Percentiles rank a stretch among this genome's conserved stretches.
Evolutionary conservation across 2,888 invertebrate genomes (phyloP).

Genomic region (Bhutanitis thaidina): DNA sequence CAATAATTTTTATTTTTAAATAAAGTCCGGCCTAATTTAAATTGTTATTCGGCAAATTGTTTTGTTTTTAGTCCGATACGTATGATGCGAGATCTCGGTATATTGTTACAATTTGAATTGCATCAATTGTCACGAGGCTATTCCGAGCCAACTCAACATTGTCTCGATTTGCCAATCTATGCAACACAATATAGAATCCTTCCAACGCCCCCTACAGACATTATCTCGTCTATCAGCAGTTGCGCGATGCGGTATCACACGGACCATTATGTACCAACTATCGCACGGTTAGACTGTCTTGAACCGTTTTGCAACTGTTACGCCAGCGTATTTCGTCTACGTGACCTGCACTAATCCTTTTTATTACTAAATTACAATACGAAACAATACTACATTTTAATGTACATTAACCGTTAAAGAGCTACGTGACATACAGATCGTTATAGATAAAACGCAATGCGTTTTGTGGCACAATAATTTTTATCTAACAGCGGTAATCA

Average conservation of each 20-base stretch:
- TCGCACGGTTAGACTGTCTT: constrained; percentile 7
- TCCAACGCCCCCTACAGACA: background rate
- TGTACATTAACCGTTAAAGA: background rate
- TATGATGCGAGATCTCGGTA: no score
- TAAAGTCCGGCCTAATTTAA: no score
- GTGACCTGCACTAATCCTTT: constrained; percentile 15
- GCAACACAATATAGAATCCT: background rate
- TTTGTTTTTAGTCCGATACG: no score
- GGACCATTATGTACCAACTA: constrained; percentile 6
- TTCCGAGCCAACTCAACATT: background rate
- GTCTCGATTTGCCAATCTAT: background rate
- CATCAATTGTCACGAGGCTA: background rate
- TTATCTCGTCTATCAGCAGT: constrained; percentile 7
- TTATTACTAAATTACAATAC: constrained; percentile 4
- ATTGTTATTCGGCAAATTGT: no score
- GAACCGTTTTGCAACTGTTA: constrained; percentile 11
- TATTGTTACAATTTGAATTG: background rate
- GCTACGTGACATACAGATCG: background rate
- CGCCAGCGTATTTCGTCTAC: constrained; percentile 10
- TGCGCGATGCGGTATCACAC: constrained; percentile 1
- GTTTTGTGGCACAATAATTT: background rate
- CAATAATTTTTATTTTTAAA: no score
- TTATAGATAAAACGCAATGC: background rate
- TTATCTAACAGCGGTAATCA: no score
- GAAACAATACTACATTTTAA: background rate